These are phyloP conservation scores for Mechanitis mazaeus DNA, from an alignment of 2,888 invertebrate genomes.

Conservation along the genomic window DNA sequence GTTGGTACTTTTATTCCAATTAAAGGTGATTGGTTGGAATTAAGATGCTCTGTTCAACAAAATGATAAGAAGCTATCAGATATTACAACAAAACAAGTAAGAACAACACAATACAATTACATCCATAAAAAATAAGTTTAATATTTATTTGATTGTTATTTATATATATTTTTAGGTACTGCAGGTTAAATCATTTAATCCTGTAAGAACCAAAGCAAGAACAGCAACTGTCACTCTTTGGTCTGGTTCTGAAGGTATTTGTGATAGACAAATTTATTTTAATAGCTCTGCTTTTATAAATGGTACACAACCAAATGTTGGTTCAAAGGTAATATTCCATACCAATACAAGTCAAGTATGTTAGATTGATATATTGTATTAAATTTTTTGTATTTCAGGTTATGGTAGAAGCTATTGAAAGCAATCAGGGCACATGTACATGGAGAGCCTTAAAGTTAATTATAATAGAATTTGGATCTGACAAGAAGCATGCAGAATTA, in stretches of 20 bases:
- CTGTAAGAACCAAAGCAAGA: slow-evolving; percentile 76
- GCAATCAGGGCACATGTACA: slow-evolving; percentile 75
- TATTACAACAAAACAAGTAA: slow-evolving; percentile 60
- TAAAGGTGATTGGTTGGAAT: slow-evolving; percentile 82
- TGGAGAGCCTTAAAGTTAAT: slow-evolving; percentile 78
- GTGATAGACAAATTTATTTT: slow-evolving; percentile 79
- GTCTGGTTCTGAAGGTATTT: slow-evolving; percentile 67
- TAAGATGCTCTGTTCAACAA: slow-evolving; percentile 79
- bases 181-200: slow-evolving; percentile 76
- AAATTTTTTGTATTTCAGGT: slow-evolving; percentile 50
- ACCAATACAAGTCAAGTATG: slow-evolving; percentile 20
- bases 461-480: slow-evolving; percentile 43
- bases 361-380: slow-evolving; percentile 33
- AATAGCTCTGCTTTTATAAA: slow-evolving; percentile 70
- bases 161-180: slow-evolving; percentile 71
- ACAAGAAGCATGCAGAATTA: slow-evolving; percentile 33
- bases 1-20: slow-evolving; percentile 80
- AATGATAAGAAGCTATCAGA: slow-evolving; percentile 73
- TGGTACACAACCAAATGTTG: slow-evolving; percentile 73
- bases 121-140: slow-evolving; percentile 8
- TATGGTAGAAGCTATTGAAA: slow-evolving; percentile 82
- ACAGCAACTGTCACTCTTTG: slow-evolving; percentile 69
- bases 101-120: slow-evolving; percentile 22
- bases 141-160: slow-evolving; percentile 1
- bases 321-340: slow-evolving; percentile 72